Percentiles rank a stretch among this genome's conserved stretches.
phyloP scores from a whole-genome alignment of 2,888 invertebrate genomes.

The Sarcophaga variegata region DNA sequence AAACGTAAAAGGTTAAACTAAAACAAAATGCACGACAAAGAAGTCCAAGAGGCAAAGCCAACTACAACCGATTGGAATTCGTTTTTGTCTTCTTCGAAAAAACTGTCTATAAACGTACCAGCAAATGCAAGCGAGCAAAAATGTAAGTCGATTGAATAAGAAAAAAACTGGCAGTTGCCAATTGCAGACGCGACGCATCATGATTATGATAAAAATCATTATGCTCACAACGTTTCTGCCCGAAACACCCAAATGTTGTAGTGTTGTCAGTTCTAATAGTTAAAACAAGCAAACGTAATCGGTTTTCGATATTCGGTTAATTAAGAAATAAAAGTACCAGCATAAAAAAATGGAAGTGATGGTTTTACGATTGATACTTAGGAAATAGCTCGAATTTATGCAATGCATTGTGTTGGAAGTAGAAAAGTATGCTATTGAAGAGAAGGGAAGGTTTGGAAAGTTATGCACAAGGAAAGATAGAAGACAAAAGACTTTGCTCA shows the following conservation, averaged over 20 bases:
- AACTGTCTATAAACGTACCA: not conserved
- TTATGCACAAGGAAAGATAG: too few species aligned
- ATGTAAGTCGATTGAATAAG: not conserved
- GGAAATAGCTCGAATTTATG: too few species aligned
- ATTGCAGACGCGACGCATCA: not conserved
- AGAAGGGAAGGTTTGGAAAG: too few species aligned
- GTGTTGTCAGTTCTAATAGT: not conserved
- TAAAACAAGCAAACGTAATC: not conserved
- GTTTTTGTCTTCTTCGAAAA: not conserved
- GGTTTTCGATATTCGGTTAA: too few species aligned
- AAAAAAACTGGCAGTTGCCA: not conserved
- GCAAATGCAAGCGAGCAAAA: not conserved
- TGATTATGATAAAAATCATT: slow-evolving; percentile 35
- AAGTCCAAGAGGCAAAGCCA: not conserved
- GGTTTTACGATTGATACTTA: too few species aligned
- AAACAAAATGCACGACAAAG: not conserved
- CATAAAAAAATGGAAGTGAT: too few species aligned
- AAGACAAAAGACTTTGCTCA: too few species aligned
- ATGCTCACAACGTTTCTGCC: not conserved
- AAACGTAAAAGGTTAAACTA: not conserved
- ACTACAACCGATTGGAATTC: not conserved
- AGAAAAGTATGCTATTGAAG: too few species aligned
- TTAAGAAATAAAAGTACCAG: too few species aligned
- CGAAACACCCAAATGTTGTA: not conserved
- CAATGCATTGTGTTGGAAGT: too few species aligned